These are phyloP conservation scores for Cantharis rufa DNA, from an alignment of 2,888 invertebrate species.

Conservation along the genomic window DNA sequence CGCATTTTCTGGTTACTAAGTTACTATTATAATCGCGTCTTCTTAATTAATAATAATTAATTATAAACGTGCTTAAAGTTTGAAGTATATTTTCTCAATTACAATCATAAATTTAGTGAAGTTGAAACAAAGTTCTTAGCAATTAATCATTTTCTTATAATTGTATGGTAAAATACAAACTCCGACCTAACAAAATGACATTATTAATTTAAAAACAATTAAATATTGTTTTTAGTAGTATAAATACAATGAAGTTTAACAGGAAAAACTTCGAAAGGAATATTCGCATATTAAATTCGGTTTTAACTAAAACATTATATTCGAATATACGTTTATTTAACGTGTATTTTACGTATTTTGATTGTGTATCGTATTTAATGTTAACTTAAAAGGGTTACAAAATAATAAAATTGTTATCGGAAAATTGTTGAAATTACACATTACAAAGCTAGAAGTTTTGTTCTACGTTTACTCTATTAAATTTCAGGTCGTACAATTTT, in stretches of 20 bases:
- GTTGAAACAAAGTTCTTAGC: background rate
- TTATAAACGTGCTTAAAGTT: background rate
- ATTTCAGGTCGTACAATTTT: background rate
- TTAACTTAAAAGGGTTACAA: background rate
- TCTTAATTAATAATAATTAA: background rate
- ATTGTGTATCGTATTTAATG: background rate
- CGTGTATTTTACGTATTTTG: background rate
- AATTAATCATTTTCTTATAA: constrained; percentile 4
- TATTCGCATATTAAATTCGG: background rate
- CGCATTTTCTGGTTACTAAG: background rate
- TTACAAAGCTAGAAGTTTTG: background rate
- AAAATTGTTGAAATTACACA: background rate
- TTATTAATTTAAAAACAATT: constrained; percentile 3
- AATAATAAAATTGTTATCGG: background rate
- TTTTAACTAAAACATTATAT: background rate
- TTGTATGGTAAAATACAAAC: background rate
- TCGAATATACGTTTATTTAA: background rate
- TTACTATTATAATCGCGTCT: background rate
- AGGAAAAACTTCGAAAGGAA: background rate
- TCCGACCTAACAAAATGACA: background rate
- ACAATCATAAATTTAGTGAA: background rate
- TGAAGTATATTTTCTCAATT: constrained; percentile 4
- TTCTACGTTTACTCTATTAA: background rate
- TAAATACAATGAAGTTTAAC: background rate
- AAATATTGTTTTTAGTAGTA: background rate